Evolutionary conservation across 2,888 invertebrate genomes (phyloP).

Genomic region (Drosophila nr. medialis): DNA sequence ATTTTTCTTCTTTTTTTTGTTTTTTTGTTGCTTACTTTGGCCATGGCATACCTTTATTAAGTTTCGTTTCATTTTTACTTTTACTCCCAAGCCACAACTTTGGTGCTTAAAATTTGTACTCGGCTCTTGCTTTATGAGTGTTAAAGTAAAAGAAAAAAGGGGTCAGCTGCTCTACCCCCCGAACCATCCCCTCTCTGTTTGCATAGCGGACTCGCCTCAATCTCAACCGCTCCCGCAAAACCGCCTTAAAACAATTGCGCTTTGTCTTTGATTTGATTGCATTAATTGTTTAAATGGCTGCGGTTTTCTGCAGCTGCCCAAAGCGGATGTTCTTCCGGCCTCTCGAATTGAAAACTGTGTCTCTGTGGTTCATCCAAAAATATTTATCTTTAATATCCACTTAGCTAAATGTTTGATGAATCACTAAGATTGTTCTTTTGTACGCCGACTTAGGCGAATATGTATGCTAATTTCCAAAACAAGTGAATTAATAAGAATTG

Average conservation of each 20-base stretch:
- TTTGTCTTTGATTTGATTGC: slow-evolving; percentile 63
- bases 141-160: slow-evolving; percentile 28
- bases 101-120: slow-evolving; percentile 58
- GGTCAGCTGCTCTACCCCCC: slow-evolving; percentile 22
- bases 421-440: not conserved
- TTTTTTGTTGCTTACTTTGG: slow-evolving; percentile 66
- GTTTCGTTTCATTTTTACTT: slow-evolving; percentile 38
- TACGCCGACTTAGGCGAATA: not conserved
- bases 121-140: slow-evolving; percentile 30
- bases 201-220: not conserved
- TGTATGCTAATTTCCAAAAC: not conserved
- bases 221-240: slow-evolving; percentile 35
- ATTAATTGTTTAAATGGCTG: slow-evolving; percentile 59
- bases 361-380: slow-evolving; percentile 10
- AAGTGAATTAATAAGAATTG: not conserved
- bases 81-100: slow-evolving; percentile 33
- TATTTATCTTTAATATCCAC: slow-evolving; percentile 15
- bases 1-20: not conserved
- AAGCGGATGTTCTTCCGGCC: not conserved
- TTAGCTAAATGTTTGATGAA: not conserved
- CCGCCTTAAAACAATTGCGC: slow-evolving; percentile 42
- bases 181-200: slow-evolving; percentile 3
- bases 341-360: slow-evolving; percentile 6
- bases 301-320: slow-evolving; percentile 21
- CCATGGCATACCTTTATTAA: slow-evolving; percentile 61